Evolutionary conservation across 2,797 vertebrate genomes (phyloP).

Genomic region (Dallia pectoralis): DNA sequence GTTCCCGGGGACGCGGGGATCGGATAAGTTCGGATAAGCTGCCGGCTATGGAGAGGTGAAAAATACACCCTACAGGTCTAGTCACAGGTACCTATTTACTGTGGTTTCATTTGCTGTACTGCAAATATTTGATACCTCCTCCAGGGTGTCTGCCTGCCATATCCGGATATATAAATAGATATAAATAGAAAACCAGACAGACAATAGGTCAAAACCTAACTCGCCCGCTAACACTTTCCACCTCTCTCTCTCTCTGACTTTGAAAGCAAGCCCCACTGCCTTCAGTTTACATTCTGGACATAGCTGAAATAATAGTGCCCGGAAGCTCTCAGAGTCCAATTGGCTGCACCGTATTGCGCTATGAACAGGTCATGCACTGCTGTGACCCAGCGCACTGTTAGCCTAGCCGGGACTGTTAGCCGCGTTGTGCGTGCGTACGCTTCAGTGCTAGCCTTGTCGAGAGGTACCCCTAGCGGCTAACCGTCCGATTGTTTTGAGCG

Average conservation of each 20-base stretch:
- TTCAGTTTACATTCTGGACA: constrained; percentile 21
- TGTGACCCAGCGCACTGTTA: neutral
- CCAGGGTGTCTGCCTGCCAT: constrained; percentile 73
- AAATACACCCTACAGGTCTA: constrained; percentile 57
- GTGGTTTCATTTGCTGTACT: constrained; percentile 59
- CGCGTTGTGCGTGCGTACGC: neutral
- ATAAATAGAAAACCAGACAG: constrained; percentile 75
- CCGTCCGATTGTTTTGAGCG: too few species aligned
- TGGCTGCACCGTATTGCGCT: neutral
- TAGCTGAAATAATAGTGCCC: constrained; percentile 21
- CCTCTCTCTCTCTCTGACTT: constrained; percentile 8
- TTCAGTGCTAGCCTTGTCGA: neutral
- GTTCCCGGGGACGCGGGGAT: neutral
- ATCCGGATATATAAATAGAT: constrained; percentile 79
- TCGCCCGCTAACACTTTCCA: neutral
- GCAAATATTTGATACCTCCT: constrained; percentile 71
- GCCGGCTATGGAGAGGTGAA: neutral
- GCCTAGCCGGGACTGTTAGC: neutral
- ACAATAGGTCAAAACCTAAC: constrained; percentile 66
- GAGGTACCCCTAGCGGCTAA: too few species aligned
- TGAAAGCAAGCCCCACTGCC: constrained; percentile 31
- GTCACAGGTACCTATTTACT: constrained; percentile 64
- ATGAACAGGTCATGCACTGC: neutral
- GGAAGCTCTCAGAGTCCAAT: neutral
- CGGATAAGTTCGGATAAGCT: neutral